These are phyloP conservation scores for Candoia aspera DNA, from an alignment of 2,113 vertebrate species.

Conservation along the genomic window DNA sequence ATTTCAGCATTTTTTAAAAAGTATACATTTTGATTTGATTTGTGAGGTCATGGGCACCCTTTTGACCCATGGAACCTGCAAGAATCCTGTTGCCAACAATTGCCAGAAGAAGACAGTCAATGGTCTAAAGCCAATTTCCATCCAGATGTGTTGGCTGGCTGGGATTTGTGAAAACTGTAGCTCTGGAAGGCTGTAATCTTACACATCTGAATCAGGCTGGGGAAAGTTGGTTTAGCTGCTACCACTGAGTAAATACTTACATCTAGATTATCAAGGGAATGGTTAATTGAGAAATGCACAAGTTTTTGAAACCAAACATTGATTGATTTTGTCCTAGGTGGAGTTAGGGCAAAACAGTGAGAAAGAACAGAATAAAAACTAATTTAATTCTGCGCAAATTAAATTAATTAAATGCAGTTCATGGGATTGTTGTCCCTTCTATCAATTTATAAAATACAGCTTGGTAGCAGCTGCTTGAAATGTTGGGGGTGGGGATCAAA, in stretches of 20 bases:
- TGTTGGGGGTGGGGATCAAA: neutral
- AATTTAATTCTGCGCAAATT: neutral
- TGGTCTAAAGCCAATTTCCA: neutral
- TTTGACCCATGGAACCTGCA: neutral
- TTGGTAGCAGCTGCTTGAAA: neutral
- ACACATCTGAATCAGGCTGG: neutral
- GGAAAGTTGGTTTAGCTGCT: neutral
- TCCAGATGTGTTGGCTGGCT: neutral
- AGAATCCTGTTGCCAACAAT: neutral
- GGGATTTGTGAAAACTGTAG: neutral
- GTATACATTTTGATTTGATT: neutral
- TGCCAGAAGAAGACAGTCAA: neutral
- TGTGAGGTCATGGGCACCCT: neutral
- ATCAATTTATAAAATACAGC: neutral
- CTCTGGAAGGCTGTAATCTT: neutral
- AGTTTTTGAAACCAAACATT: neutral
- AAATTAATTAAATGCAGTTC: neutral
- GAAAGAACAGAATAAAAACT: neutral
- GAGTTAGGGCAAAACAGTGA: neutral
- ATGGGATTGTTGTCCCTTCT: neutral
- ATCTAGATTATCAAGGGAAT: neutral
- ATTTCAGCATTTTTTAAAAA: neutral
- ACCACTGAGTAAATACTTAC: neutral
- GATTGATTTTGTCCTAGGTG: neutral
- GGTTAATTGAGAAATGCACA: neutral